Conservation (phyloP, 1,140 invertebrate genomes). For the Drosophila eugracilis region DNA sequence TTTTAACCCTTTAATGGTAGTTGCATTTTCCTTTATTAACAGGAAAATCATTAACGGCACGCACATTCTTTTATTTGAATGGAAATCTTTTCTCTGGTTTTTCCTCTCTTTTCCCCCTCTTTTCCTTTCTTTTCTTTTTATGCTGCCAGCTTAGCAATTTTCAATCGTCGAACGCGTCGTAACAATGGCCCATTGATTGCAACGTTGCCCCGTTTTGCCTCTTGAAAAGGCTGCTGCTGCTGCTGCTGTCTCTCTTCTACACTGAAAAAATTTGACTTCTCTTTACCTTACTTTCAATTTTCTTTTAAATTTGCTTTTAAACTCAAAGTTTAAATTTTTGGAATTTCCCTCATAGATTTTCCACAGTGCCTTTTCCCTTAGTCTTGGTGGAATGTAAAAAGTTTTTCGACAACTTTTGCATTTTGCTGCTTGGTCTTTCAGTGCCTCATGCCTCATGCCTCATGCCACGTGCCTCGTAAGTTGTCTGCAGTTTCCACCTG, state of each 20-base stretch:
- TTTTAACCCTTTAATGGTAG: no score
- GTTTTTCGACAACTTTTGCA: constrained; percentile 51
- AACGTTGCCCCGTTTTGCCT: constrained; percentile 24
- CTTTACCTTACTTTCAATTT: no score
- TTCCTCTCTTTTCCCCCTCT: constrained; percentile 31
- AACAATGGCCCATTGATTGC: constrained; percentile 78
- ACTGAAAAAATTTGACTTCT: neutral
- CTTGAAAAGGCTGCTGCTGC: constrained; percentile 6
- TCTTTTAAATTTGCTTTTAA: no score
- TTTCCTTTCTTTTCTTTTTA: constrained; percentile 24
- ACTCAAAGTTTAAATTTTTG: no score
- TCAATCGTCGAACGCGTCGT: constrained; percentile 74
- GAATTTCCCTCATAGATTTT: no score
- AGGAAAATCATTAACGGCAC: constrained; percentile 22
- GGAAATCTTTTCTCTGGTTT: constrained; percentile 20
- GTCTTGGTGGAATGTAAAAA: neutral
- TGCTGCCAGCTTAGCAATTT: constrained; percentile 51
- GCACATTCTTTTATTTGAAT: constrained; percentile 14
- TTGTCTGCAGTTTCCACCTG: constrained; percentile 13
- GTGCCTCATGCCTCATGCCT: constrained; percentile 10
- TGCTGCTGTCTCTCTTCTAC: neutral
- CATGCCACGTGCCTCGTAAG: constrained; percentile 16
- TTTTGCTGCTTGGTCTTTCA: constrained; percentile 27
- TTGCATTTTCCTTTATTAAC: no score
- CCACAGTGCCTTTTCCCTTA: neutral